Evolutionary conservation across 2,888 invertebrate genomes (phyloP), one percentile per base, ranked within the genome.

Genomic region (Megalurothrips usitatus): DNA sequence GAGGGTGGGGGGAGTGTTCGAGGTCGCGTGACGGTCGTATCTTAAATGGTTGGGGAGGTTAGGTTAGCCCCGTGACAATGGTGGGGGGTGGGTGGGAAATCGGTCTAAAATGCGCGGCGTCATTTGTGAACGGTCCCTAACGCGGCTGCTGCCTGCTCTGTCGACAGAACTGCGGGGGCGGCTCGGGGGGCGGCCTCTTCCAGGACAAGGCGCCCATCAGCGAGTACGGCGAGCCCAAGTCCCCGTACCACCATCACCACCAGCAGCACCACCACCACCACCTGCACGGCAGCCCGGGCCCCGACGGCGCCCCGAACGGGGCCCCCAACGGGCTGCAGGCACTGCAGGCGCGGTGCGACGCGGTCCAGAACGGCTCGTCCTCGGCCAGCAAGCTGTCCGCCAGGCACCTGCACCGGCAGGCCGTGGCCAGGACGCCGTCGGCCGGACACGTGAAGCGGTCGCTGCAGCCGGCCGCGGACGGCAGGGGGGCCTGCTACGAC

Each of bases 401-500:
- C 12, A 75, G 68, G 26, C 68, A 75, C 11, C 68, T n/a, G 23
- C 68, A 75, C 23, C 68, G 68, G 23, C 68, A 75, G n/a, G 26
- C 23, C 12, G 10, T 75, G 10, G 9, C 68, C 26, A 75, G 68
- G 23, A 75, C 68, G 1, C 68, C 68, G 1, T 75, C 68, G 4
- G 68, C 68, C 12, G 68, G 68, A 8, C 68, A 75, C 26, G 68
- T 26, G 0, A 75, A 75, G 23, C 23, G 68, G 26, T 75, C 68
- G 4, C 23, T 75, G 26, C 68, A 75, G 12, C 23, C 68, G 12
- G 26, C 23, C 26, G 23, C 10, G 26, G 68, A 75, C 26, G 79
- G 79, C 43, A 78, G 78, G 84, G 86, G 86, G 80, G 86, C 90
- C 47, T 89, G 89, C 83, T 91, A 90, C 85, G 90, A 89, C 84